Base-by-base conservation (phyloP, 2,797 vertebrate genomes). In the Nothura maculosa region DNA sequence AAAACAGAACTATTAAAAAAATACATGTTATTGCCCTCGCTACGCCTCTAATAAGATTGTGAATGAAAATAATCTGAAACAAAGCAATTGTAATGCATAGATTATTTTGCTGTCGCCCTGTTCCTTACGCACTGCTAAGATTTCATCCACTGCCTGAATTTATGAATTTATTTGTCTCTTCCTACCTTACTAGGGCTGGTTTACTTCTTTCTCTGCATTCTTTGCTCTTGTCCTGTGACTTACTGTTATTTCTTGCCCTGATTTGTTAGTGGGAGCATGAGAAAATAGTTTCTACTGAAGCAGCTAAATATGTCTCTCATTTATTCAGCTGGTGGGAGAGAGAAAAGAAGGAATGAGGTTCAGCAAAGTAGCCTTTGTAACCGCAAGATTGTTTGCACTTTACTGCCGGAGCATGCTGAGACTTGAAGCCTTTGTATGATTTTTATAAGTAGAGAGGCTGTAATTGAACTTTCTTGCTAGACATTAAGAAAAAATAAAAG, bases 221-320 rank as follows among this genome's bases (percentile, higher is more conserved):
- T 90, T 91, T 96, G 24, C 48, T 92, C 30, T 62, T 61, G 63
- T 91, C 48, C 67, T n/a, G 67, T 96, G 83, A 81, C 86, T 94
- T 90, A 43, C 91, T 94, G 85, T 91, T 58, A 89, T 92, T 68
- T 92, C 74, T 90, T 92, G 72, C 78, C 74, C 79, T 76, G 77
- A 81, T 94, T 96, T 92, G 48, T 92, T 96, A 87, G 68, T 87
- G 69, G 89, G 70, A 95, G 75, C 85, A 85, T 96, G 95, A 97
- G 95, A 96, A 95, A 95, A 93, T 94, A 87, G 78, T 96, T 96
- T 72, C 81, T 94, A 91, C 52, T 93, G 83, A 94, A 68, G 74
- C 55, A 89, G 45, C 78, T 96, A 95, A 97, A 96, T 96, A 95
- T 90, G 76, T 91, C 92, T 96, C 91, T 96, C 79, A 95, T 90